A percentile compares a stretch with the other conserved stretches of the same genome.
phyloP scores from a whole-genome alignment of 2,888 invertebrate genomes.

The Octonoba sinensis region DNA sequence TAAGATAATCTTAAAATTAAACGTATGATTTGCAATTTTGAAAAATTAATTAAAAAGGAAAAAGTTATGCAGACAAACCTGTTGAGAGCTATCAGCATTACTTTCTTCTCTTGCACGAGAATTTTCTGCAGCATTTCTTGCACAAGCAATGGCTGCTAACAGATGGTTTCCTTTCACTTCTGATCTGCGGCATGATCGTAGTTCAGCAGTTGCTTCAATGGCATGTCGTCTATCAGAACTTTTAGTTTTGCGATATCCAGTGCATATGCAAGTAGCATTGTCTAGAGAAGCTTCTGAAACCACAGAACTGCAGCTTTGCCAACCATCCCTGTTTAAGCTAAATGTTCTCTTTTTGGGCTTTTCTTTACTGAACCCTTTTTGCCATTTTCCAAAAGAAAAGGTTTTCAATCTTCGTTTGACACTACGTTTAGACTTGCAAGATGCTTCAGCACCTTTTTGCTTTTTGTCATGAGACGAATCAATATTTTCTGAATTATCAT shows the following conservation, averaged over 20 bases:
- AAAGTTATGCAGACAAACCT: conserved; percentile 28
- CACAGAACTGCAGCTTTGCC: conserved; percentile 57
- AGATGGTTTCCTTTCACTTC: conserved; percentile 17
- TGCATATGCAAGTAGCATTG: conserved; percentile 76
- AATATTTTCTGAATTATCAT: conserved; percentile 35
- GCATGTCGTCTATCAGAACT: conserved; percentile 32
- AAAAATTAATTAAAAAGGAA: too few species aligned
- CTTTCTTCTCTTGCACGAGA: background rate
- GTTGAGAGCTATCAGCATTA: conserved; percentile 1
- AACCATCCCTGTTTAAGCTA: conserved; percentile 43
- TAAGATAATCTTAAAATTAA: too few species aligned
- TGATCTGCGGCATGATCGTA: background rate
- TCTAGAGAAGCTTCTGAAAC: conserved; percentile 64
- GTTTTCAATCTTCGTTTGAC: conserved; percentile 65
- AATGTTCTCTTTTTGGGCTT: conserved; percentile 56
- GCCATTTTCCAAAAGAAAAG: conserved; percentile 66
- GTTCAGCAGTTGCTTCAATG: background rate
- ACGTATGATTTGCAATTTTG: too few species aligned
- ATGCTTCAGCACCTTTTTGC: conserved; percentile 33
- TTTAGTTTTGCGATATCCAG: conserved; percentile 78
- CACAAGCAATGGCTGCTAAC: conserved; percentile 32
- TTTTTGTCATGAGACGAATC: conserved; percentile 39
- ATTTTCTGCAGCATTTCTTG: conserved; percentile 10
- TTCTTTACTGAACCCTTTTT: conserved; percentile 60
- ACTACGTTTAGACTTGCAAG: conserved; percentile 49